phyloP scores from a whole-genome alignment of 2,113 vertebrate species.

The Scatophagus argus region DNA sequence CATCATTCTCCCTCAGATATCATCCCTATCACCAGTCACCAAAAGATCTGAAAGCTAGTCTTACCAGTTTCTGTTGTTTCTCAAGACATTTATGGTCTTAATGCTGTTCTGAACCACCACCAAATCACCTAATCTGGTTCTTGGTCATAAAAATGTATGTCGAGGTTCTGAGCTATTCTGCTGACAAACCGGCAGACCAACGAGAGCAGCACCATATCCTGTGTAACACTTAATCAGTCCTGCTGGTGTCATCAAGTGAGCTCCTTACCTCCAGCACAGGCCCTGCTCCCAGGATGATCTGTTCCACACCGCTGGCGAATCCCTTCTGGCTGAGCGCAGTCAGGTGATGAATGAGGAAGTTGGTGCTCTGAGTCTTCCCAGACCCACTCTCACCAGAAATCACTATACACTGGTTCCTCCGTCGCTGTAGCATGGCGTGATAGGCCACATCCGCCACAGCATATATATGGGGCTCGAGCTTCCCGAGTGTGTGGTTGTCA shows the following conservation, averaged over 20 bases:
- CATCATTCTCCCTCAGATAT: neutral
- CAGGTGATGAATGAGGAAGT: slow-evolving; percentile 97
- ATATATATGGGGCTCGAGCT: slow-evolving; percentile 95
- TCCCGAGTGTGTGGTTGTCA: slow-evolving; percentile 94
- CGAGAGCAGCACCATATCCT: too few species aligned
- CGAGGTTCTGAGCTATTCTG: neutral
- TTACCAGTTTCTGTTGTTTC: too few species aligned
- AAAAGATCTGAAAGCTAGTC: neutral
- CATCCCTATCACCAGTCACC: neutral
- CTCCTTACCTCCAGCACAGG: slow-evolving; percentile 94
- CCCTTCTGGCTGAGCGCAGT: slow-evolving; percentile 98
- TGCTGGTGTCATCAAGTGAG: neutral
- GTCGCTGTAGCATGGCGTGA: slow-evolving; percentile 94
- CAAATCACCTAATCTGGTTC: neutral
- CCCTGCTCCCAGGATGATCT: slow-evolving; percentile 98
- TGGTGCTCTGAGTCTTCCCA: slow-evolving; percentile 98
- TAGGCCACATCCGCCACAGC: slow-evolving; percentile 96
- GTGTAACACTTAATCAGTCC: neutral
- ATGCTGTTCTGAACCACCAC: neutral
- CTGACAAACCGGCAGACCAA: neutral
- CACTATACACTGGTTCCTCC: slow-evolving; percentile 94
- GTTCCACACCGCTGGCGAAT: slow-evolving; percentile 97
- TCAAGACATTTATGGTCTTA: too few species aligned
- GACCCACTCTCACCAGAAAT: slow-evolving; percentile 97
- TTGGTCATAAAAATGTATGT: neutral